Base-by-base conservation (phyloP, 2,888 invertebrate species). In the Lamproptera curius region DNA sequence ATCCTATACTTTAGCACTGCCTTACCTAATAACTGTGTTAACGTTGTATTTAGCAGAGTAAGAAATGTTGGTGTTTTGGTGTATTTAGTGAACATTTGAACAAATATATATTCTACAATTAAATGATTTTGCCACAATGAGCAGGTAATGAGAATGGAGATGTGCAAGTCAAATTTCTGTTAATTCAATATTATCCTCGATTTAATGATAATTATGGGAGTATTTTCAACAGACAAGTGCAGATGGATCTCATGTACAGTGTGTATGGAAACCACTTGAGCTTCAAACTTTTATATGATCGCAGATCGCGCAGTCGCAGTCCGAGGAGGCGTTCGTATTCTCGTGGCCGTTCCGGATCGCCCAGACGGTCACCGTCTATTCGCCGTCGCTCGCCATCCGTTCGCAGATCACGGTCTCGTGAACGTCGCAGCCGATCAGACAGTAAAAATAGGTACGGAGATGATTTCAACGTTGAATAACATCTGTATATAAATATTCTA, bases 1-100 rank as follows among this genome's bases (percentile, higher is more conserved):
- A 83, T 83, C 84, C 85, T 85, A 76, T 85, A 78, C 69, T 86
- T 31, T 84, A 83, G 81, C 79, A 69, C 68, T 70, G 76, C 76
- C 80, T 79, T 83, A 73, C 76, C 79, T 76, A 5, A 66, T 64
- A 72, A 72, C 67, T 38, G 13, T 49, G 26, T 49, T 43, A 31
- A 31, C 11, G 36, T 42, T 47, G 33, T 45, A 47, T 37, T 48
- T 48, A 48, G 42, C 33, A 28, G 28, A 36, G n/a, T 13, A 34
- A 34, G 52, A 54, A 59, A 61, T 64, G 66, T 73, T 74, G 76
- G 70, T 63, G 63, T 65, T 58, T n/a, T 59, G 66, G 65, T 39
- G 16, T 39, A 16, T 33, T 33, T 16, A 33, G 11, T 41, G 11
- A 33, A 16, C 17, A n/a, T n/a, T n/a, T n/a, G n/a, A n/a, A n/a